A percentile compares a stretch with the other conserved stretches of the same genome.
Conservation (phyloP, 2,797 vertebrate genomes). For the Hemitrygon akajei region DNA sequence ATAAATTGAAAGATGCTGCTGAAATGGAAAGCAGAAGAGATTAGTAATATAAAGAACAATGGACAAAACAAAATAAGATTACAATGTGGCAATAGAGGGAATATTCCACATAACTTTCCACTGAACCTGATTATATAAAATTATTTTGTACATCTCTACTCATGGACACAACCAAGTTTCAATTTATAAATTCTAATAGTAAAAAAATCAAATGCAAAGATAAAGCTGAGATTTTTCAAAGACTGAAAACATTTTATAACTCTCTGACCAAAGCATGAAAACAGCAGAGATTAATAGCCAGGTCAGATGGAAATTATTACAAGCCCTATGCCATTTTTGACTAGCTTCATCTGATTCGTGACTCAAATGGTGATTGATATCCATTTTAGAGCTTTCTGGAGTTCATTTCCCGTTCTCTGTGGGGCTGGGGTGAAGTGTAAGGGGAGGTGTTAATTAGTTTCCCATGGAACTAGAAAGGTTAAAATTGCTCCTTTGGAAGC, state of each 20-base stretch:
- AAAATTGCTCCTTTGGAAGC: not conserved
- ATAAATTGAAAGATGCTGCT: no score
- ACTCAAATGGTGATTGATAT: no score
- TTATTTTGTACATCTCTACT: not conserved
- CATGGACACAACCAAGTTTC: no score
- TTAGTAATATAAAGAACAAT: no score
- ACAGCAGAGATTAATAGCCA: not conserved
- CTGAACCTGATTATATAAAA: not conserved
- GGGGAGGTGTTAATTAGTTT: not conserved
- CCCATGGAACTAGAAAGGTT: no score
- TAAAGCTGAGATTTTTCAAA: no score
- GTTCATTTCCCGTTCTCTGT: not conserved
- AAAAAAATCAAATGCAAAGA: no score
- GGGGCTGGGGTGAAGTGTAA: not conserved
- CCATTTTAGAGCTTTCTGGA: no score
- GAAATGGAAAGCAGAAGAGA: no score
- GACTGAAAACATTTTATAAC: no score
- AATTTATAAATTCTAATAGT: no score
- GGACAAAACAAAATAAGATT: no score
- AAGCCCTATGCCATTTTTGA: not conserved
- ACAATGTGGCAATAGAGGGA: not conserved
- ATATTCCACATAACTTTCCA: not conserved
- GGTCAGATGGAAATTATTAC: not conserved
- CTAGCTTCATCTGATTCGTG: not conserved
- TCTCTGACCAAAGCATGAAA: not conserved